Percentiles rank a stretch among this genome's conserved stretches.
Conservation (phyloP, 2,888 invertebrate species). For the Troilus luridus region DNA sequence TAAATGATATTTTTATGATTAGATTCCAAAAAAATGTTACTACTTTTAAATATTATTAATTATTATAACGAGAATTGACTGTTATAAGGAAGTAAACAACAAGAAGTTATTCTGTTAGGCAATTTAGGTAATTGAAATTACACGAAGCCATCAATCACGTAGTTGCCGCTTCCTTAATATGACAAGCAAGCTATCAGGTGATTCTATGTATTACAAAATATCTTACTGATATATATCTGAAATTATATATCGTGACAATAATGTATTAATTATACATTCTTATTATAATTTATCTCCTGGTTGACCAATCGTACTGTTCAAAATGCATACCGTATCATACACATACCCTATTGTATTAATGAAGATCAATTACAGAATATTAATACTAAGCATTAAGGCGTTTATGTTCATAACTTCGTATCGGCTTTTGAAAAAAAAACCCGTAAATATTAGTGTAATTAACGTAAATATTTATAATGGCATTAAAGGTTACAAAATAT, state of each 20-base stretch:
- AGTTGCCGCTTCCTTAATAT: neutral
- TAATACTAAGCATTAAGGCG: neutral
- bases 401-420: neutral
- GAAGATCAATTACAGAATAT: neutral
- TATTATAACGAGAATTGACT: neutral
- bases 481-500: too few relatives aligned
- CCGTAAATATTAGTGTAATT: too few relatives aligned
- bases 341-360: neutral
- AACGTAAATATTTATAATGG: too few relatives aligned
- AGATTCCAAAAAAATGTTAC: too few relatives aligned
- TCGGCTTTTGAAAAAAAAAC: too few relatives aligned
- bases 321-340: neutral
- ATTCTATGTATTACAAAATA: neutral
- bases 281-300: neutral
- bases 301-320: neutral
- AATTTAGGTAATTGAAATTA: neutral
- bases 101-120: neutral
- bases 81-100: neutral
- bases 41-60: too few relatives aligned
- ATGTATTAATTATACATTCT: neutral
- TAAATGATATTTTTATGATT: too few relatives aligned
- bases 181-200: neutral
- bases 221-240: too few relatives aligned
- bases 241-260: neutral
- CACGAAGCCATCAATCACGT: neutral